Evolutionary conservation across 2,888 invertebrate species (phyloP).

Genomic region (Drosophila incognita): DNA sequence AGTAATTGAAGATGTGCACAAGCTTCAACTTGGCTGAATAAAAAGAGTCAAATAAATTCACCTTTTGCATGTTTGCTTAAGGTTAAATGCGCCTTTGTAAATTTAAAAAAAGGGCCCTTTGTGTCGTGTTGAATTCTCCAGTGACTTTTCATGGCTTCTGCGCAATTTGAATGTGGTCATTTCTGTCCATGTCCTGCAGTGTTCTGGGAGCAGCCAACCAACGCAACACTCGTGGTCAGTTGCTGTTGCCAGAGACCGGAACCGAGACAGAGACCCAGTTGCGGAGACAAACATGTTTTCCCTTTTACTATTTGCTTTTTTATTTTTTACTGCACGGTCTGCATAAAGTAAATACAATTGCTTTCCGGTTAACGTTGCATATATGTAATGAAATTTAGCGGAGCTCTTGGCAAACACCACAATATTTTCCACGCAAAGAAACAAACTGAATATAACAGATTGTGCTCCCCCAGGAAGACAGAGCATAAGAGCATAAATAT

Average conservation of each 20-base stretch:
- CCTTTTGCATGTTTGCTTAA: not conserved
- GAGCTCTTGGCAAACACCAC: not conserved
- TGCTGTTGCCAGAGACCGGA: not conserved
- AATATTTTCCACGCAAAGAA: not conserved
- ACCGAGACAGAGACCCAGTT: not conserved
- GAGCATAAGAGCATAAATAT: too few relatives aligned
- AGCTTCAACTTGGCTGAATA: not conserved
- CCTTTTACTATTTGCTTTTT: not conserved
- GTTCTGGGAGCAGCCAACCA: conserved; percentile 4
- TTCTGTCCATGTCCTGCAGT: conserved; percentile 11
- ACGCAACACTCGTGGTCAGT: conserved; percentile 1
- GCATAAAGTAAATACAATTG: not conserved
- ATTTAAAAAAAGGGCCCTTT: not conserved
- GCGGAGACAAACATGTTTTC: conserved; percentile 1
- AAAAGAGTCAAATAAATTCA: not conserved
- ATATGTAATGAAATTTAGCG: not conserved
- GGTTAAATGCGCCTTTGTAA: too few relatives aligned
- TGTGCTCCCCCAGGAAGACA: not conserved
- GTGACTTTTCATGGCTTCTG: not conserved
- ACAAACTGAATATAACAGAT: not conserved
- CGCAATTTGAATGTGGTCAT: conserved; percentile 10
- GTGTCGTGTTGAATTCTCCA: not conserved
- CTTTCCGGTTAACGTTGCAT: not conserved
- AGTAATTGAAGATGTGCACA: not conserved
- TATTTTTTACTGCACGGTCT: not conserved